These are phyloP conservation scores for Ceratina calcarata DNA, from an alignment of 1,140 invertebrate species.

Conservation along the genomic window DNA sequence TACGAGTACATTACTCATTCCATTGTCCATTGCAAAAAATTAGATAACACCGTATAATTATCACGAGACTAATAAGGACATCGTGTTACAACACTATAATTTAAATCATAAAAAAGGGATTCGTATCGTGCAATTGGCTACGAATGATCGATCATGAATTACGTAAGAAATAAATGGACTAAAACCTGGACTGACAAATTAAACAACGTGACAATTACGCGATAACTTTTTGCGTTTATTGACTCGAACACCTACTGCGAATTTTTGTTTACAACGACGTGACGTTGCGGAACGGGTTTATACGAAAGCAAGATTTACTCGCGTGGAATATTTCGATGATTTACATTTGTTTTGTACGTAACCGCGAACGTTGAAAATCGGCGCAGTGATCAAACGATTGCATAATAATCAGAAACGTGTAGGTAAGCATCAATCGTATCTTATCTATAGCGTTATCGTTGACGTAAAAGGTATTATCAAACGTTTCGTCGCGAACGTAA, in stretches of 20 bases:
- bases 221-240: neutral
- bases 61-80: too few species aligned
- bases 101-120: too few species aligned
- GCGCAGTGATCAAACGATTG: conserved; percentile 7
- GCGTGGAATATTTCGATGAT: conserved; percentile 17
- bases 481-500: neutral
- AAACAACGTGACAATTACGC: neutral
- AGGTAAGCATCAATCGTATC: conserved; percentile 17
- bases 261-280: neutral
- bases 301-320: neutral
- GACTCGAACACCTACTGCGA: neutral
- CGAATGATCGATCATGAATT: too few species aligned
- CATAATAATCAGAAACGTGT: conserved; percentile 17
- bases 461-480: neutral
- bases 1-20: neutral
- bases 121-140: too few species aligned
- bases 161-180: too few species aligned
- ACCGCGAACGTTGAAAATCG: neutral
- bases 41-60: too few species aligned
- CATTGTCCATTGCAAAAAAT: neutral
- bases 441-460: conserved; percentile 15
- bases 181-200: too few species aligned
- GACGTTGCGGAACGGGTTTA: neutral
- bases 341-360: neutral
- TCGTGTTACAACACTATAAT: too few species aligned